Percentiles rank a stretch among this genome's conserved stretches.
These are phyloP conservation scores for Mormyrus proboscirostris DNA, from an alignment of 2,797 vertebrate species.

Conservation along the genomic window DNA sequence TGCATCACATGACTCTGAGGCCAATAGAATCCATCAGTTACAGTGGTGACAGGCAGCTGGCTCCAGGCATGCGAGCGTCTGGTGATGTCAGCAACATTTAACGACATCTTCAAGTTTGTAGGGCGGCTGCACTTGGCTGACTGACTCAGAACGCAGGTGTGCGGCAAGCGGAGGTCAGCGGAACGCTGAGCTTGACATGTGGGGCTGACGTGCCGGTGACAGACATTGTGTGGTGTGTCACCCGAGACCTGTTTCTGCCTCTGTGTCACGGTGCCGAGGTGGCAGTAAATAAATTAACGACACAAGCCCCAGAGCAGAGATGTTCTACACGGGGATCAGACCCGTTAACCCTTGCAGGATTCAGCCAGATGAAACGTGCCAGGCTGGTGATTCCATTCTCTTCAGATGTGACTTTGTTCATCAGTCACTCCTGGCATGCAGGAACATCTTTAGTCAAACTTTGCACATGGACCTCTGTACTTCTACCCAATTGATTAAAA, in stretches of 20 bases:
- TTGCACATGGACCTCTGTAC: background rate
- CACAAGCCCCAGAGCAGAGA: background rate
- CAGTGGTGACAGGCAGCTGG: background rate
- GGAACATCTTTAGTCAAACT: background rate
- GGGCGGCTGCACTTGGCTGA: conserved; percentile 16
- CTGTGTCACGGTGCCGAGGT: background rate
- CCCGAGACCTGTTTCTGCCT: background rate
- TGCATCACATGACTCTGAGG: background rate
- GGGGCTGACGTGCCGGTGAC: conserved; percentile 26
- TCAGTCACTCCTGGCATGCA: background rate
- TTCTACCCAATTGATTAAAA: background rate
- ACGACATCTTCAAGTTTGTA: background rate
- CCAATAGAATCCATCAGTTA: background rate
- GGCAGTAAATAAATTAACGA: background rate
- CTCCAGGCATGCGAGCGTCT: background rate
- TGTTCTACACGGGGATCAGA: background rate
- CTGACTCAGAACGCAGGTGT: background rate
- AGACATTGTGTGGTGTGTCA: conserved; percentile 32
- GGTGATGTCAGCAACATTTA: conserved; percentile 12
- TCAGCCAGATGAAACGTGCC: background rate
- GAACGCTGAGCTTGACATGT: conserved; percentile 19
- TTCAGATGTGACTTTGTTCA: background rate
- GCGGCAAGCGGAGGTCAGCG: conserved; percentile 29
- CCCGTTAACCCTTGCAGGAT: background rate
- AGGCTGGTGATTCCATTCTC: background rate